Evolutionary conservation across 2,113 vertebrate species (phyloP).

Genomic region (Callipepla californica): DNA sequence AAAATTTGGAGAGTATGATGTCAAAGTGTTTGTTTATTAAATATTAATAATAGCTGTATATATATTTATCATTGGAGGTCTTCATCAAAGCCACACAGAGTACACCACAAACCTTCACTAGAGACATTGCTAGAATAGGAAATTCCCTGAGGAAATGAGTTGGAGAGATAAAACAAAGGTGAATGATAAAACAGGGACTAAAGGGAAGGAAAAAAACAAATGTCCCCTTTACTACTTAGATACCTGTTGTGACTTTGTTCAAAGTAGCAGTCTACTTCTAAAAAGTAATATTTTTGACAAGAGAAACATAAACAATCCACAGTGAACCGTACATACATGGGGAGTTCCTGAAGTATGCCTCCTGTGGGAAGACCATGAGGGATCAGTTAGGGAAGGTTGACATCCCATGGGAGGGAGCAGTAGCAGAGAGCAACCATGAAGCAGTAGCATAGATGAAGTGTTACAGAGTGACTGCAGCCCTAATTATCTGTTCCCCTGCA

Average conservation of each 20-base stretch:
- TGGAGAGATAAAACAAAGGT: constrained; percentile 18
- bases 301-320: not conserved
- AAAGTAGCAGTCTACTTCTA: constrained; percentile 12
- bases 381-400: not conserved
- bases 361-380: not conserved
- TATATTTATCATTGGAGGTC: not conserved
- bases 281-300: not conserved
- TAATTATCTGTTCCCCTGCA: not conserved
- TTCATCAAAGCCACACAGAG: constrained; percentile 17
- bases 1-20: not conserved
- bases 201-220: not conserved
- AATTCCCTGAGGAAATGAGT: not conserved
- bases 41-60: not conserved
- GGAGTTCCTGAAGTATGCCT: not conserved
- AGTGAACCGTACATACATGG: not conserved
- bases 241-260: not conserved
- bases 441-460: not conserved
- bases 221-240: not conserved
- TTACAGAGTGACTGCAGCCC: not conserved
- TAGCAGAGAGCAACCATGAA: not conserved
- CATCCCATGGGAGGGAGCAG: not conserved
- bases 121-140: constrained; percentile 19
- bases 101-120: not conserved
- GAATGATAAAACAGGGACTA: not conserved
- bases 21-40: not conserved